Conservation (phyloP, 1,140 invertebrate species). For the Lepidotrigona ventralis region DNA sequence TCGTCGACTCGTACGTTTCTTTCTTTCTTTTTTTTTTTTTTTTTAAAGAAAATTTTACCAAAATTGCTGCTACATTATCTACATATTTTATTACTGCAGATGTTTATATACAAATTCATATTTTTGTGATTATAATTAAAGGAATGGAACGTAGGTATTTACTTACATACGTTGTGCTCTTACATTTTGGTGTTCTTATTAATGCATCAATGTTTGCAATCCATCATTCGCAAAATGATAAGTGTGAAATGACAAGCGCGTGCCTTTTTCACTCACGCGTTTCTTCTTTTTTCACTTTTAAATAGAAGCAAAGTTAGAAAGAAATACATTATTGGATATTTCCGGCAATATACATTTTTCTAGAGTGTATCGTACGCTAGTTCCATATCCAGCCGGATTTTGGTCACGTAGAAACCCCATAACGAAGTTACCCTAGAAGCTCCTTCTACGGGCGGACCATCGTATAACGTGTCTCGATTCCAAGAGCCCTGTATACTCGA, state of each 20-base stretch:
- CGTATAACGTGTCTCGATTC: slow-evolving; percentile 67
- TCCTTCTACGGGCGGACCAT: slow-evolving; percentile 64
- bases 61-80: background rate
- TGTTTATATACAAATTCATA: background rate
- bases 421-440: slow-evolving; percentile 72
- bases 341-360: background rate
- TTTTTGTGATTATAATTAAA: background rate
- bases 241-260: background rate
- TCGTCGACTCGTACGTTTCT: background rate
- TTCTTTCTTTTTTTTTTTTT: background rate
- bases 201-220: too few relatives aligned
- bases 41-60: background rate
- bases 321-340: background rate
- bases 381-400: slow-evolving; percentile 65
- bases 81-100: background rate
- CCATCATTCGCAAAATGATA: background rate
- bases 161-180: background rate
- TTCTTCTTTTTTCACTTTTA: too few relatives aligned
- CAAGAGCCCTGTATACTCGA: slow-evolving; percentile 71
- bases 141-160: background rate
- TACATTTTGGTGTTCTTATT: background rate
- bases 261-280: background rate
- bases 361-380: slow-evolving; percentile 14
- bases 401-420: slow-evolving; percentile 74
- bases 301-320: background rate